These are phyloP conservation scores for Apostichopus leukothele DNA, from an alignment of 53 echinoderm and acorn worm genomes.

Conservation along the genomic window DNA sequence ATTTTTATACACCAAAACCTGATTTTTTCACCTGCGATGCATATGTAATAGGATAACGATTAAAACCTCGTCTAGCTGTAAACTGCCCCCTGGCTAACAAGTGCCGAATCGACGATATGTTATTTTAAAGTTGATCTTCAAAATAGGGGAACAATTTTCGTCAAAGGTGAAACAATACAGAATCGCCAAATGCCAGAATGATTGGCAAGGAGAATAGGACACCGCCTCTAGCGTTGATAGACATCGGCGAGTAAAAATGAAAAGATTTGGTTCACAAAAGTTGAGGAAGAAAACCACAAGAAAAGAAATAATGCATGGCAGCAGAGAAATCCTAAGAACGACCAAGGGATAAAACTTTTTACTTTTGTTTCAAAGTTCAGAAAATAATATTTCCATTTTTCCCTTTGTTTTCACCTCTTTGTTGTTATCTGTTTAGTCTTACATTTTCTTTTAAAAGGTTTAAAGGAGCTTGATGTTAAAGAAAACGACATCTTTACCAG, in stretches of 20 bases:
- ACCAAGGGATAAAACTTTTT: background rate
- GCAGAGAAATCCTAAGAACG: background rate
- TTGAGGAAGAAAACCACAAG: background rate
- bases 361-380: background rate
- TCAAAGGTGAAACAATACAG: constrained; percentile 15
- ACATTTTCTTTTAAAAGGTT: no score
- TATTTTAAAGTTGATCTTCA: background rate
- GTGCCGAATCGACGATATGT: background rate
- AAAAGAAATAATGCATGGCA: background rate
- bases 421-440: no score
- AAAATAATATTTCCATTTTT: no score
- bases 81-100: background rate
- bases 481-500: no score
- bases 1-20: background rate
- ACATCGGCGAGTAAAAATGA: background rate
- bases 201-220: background rate
- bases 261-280: background rate
- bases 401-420: no score
- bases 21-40: constrained; percentile 10
- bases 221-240: background rate
- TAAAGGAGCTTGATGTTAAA: no score
- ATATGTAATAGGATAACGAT: constrained; percentile 11
- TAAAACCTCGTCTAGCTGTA: background rate
- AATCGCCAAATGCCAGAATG: background rate
- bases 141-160: constrained; percentile 1